Conservation (phyloP, 2,113 vertebrate species). For the Girardinichthys multiradiatus region DNA sequence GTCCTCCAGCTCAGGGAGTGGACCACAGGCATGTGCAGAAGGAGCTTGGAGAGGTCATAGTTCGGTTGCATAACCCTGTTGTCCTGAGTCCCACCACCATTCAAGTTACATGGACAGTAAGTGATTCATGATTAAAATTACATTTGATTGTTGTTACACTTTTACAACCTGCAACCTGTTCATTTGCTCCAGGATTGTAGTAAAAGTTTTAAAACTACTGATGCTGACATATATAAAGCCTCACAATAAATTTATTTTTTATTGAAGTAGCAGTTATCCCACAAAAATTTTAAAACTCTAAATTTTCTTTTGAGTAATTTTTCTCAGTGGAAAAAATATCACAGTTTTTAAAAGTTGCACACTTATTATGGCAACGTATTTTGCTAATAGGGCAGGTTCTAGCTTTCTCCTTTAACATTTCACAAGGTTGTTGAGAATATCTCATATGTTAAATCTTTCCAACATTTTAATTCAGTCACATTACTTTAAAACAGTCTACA, state of each 20-base stretch:
- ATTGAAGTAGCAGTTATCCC: no score
- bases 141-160: no score
- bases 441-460: no score
- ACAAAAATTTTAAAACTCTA: neutral
- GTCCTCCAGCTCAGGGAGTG: conserved; percentile 95
- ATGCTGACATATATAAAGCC: neutral
- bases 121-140: conserved; percentile 40
- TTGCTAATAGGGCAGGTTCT: no score
- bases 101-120: conserved; percentile 98
- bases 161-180: neutral
- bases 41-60: conserved; percentile 94
- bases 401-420: no score
- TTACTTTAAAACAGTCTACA: no score
- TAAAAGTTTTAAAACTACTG: neutral
- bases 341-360: no score
- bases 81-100: conserved; percentile 92
- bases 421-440: no score
- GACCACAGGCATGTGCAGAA: conserved; percentile 99
- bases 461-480: no score
- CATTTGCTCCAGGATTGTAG: no score
- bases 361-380: no score
- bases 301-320: neutral
- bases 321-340: neutral
- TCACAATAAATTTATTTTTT: no score
- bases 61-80: conserved; percentile 92